Conservation (phyloP, 2,888 invertebrate species). For the Acronicta leporina region DNA sequence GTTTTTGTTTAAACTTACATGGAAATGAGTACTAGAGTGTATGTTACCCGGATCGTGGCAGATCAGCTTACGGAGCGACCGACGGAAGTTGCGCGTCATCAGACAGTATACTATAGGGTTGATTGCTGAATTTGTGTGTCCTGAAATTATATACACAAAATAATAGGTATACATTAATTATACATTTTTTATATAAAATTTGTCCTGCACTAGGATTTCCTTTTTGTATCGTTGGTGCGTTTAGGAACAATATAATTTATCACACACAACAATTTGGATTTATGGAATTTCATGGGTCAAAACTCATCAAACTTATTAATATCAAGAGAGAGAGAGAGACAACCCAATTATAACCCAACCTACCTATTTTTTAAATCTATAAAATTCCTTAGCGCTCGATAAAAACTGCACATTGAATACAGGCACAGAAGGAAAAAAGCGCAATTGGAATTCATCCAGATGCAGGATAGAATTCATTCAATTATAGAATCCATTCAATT, state of each 20-base stretch:
- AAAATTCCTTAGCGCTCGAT: not conserved
- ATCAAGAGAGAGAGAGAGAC: no score
- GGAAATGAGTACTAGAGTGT: conserved; percentile 87
- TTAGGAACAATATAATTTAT: no score
- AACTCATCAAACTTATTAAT: no score
- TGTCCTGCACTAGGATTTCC: no score
- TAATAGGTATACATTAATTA: conserved; percentile 49
- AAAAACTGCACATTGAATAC: not conserved
- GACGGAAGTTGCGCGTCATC: conserved; percentile 92
- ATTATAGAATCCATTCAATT: not conserved
- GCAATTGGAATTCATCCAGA: conserved; percentile 12
- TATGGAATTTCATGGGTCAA: no score
- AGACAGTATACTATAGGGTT: conserved; percentile 94
- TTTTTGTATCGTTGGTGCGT: no score
- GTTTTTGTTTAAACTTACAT: conserved; percentile 78
- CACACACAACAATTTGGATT: no score
- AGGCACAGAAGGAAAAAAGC: not conserved
- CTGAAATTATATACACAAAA: conserved; percentile 66
- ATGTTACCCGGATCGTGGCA: conserved; percentile 87
- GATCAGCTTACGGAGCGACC: conserved; percentile 91
- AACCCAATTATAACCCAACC: no score
- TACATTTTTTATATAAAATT: no score
- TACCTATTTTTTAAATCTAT: conserved; percentile 49
- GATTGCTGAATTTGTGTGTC: conserved; percentile 93
- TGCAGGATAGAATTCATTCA: not conserved